phyloP scores from a whole-genome alignment of 1,140 invertebrate species.

The Plutomurus gul region DNA sequence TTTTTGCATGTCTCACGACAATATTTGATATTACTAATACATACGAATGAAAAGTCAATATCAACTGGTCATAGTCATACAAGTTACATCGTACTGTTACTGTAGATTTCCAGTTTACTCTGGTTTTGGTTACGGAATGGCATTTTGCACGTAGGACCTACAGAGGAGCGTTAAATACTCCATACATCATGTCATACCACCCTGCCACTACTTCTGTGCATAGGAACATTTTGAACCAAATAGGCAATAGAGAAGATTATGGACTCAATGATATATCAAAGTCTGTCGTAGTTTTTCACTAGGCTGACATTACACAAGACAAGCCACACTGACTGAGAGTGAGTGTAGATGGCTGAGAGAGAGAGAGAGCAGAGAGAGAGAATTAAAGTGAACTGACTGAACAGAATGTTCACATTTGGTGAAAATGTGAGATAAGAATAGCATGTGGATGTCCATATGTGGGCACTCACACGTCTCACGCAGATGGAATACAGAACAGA shows the following conservation, averaged over 20 bases:
- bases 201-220: too few relatives aligned
- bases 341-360: neutral
- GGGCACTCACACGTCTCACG: constrained; percentile 26
- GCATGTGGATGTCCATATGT: constrained; percentile 28
- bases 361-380: constrained; percentile 5
- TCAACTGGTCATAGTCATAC: neutral
- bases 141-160: neutral
- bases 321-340: too few relatives aligned
- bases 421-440: constrained; percentile 30
- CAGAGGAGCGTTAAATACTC: neutral
- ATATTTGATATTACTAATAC: neutral
- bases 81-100: neutral
- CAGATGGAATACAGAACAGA: constrained; percentile 27
- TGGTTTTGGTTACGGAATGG: neutral
- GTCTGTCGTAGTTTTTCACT: neutral
- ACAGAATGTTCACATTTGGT: constrained; percentile 26
- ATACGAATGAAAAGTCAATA: neutral
- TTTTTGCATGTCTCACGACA: too few relatives aligned
- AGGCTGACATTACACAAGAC: neutral
- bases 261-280: neutral
- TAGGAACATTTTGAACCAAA: neutral
- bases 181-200: neutral
- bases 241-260: neutral
- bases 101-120: neutral
- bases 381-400: constrained; percentile 10